Percentiles rank a stretch among this genome's conserved stretches.
Conservation (phyloP, 2,113 vertebrate genomes). For the Eidolon helvum region DNA sequence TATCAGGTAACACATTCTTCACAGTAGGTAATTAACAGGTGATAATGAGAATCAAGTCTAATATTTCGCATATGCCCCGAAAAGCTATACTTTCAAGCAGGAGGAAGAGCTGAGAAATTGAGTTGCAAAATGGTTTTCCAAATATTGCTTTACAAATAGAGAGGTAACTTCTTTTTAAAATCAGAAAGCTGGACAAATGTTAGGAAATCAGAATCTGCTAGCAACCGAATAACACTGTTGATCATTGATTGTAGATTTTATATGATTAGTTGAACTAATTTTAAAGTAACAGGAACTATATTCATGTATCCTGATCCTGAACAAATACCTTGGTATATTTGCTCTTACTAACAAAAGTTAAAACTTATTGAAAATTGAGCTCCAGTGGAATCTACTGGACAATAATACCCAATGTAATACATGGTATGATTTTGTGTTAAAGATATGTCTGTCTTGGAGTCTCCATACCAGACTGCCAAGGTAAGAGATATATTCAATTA, state of each 20-base stretch:
- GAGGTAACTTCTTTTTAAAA: not conserved
- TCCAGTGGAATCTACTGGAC: not conserved
- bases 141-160: not conserved
- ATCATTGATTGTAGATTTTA: not conserved
- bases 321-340: not conserved
- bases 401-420: too few relatives aligned
- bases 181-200: not conserved
- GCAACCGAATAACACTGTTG: not conserved
- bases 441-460: not conserved
- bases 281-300: not conserved
- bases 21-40: constrained; percentile 82
- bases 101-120: constrained; percentile 57
- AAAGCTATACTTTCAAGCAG: constrained; percentile 70
- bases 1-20: constrained; percentile 77
- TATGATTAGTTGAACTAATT: not conserved
- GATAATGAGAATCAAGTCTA: constrained; percentile 81
- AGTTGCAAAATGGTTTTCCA: constrained; percentile 39
- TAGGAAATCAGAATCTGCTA: constrained; percentile 8
- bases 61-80: constrained; percentile 72
- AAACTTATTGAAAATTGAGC: not conserved
- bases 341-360: not conserved
- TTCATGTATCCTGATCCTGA: not conserved
- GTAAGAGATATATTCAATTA: not conserved
- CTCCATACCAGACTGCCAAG: not conserved
- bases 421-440: not conserved